Evolutionary conservation across 2,113 vertebrate genomes (phyloP).

Genomic region (Cebus imitator): DNA sequence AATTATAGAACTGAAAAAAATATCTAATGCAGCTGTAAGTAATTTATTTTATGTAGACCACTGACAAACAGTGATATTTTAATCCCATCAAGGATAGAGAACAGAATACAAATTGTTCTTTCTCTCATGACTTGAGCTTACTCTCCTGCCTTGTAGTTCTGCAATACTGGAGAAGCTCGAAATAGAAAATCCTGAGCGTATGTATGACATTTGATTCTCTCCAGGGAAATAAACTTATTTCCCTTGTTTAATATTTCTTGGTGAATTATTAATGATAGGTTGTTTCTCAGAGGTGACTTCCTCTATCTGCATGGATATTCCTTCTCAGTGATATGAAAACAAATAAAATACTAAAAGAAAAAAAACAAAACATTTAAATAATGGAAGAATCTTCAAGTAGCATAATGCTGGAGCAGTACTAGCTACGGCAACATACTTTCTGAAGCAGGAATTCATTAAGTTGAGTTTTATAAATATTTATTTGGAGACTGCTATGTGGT

Average conservation of each 20-base stretch:
- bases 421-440: neutral
- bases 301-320: neutral
- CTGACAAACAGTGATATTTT: neutral
- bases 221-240: constrained; percentile 27
- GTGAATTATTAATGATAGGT: neutral
- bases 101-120: constrained; percentile 25
- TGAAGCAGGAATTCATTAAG: neutral
- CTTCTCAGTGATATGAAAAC: neutral
- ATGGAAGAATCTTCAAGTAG: neutral
- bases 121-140: neutral
- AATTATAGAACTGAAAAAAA: constrained; percentile 50
- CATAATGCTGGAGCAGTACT: neutral
- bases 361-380: neutral
- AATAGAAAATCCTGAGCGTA: neutral
- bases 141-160: neutral
- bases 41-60: constrained; percentile 17
- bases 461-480: neutral
- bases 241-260: neutral
- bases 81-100: constrained; percentile 4
- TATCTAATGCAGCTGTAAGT: constrained; percentile 32
- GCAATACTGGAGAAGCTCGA: neutral
- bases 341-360: neutral
- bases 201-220: neutral
- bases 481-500: neutral
- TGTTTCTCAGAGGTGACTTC: neutral